Evolutionary conservation across 2,888 invertebrate species (phyloP), one percentile per base, ranked within the genome.

Genomic region (Microdon myrmicae): DNA sequence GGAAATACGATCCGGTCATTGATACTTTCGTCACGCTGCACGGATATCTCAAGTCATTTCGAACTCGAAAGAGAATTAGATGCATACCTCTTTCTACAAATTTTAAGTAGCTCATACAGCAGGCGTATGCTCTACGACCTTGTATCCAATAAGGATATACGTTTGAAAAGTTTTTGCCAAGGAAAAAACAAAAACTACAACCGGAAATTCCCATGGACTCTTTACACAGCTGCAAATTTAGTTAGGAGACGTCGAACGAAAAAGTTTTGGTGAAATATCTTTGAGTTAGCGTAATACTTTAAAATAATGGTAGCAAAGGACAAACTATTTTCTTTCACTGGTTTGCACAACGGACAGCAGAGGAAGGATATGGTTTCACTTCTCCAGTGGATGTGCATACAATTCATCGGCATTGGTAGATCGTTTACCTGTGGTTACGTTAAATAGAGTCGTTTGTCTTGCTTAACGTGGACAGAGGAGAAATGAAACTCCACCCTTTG

Each of bases 301-400:
- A 48, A n/a, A 60, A 60, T 48, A 54, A 32, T 55, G 55, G 55
- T 54, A 60, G 43, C 38, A 47, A 55, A 43, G 54, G 41, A 53
- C 45, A 58, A 51, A 58, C 17, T 43, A 58, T 43, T 31, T 49
- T 49, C 32, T 32, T 28, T 3, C 28, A 13, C 26, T 44, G 29
- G 22, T 8, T 32, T 12, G 19, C 16, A 34, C 43, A 22, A 31
- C 19, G 45, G 34, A 14, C 31, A 34, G 31, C 29, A 13, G 3
- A 3, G 10, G 31, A 43, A 22, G 14, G 22, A 34, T 45, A 34
- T 34, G 13, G 25, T 41, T 31, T 31, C 22, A 10, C 26, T 17
- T 25, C 8, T 2, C 10, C 6, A 20, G n/a, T 23, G 9, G 12
- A 12, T 39, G 23, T 54, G 35, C 25, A 43, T 41, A 19, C 28